Conservation (phyloP, 2,113 vertebrate species). For the Holacanthus passer region DNA sequence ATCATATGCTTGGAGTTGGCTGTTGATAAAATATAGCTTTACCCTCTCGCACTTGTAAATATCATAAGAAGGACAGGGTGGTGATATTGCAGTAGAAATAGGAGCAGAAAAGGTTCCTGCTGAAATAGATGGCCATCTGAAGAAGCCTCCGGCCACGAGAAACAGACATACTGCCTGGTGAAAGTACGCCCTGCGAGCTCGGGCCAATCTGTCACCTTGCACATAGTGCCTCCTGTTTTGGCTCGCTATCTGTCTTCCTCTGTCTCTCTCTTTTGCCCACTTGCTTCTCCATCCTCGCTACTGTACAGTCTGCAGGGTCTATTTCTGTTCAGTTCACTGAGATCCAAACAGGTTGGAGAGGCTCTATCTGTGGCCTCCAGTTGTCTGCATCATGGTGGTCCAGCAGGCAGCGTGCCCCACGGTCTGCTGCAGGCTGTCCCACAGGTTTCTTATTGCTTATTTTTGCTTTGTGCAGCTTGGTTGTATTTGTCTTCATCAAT, state of each 20-base stretch:
- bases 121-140: constrained; percentile 62
- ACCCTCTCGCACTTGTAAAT: constrained; percentile 8
- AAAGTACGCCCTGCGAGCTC: constrained; percentile 46
- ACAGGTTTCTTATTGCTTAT: constrained; percentile 18
- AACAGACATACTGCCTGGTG: constrained; percentile 50
- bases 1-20: neutral
- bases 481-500: constrained; percentile 3
- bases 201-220: constrained; percentile 66
- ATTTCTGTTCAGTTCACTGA: constrained; percentile 51
- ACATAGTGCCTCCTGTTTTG: constrained; percentile 34
- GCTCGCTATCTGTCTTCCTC: constrained; percentile 40
- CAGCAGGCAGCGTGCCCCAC: constrained; percentile 12
- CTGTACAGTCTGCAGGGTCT: constrained; percentile 51
- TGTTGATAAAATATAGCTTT: constrained; percentile 14
- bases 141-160: constrained; percentile 51
- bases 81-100: constrained; percentile 16
- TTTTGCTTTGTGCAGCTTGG: neutral
- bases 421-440: constrained; percentile 17
- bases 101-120: constrained; percentile 14
- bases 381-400: constrained; percentile 21
- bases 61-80: constrained; percentile 38
- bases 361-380: constrained; percentile 44
- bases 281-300: constrained; percentile 10
- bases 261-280: neutral
- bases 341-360: constrained; percentile 50